A percentile compares a stretch with the other conserved stretches of the same genome.
Conservation (phyloP, 2,113 vertebrate species). For the Salminus brasiliensis region DNA sequence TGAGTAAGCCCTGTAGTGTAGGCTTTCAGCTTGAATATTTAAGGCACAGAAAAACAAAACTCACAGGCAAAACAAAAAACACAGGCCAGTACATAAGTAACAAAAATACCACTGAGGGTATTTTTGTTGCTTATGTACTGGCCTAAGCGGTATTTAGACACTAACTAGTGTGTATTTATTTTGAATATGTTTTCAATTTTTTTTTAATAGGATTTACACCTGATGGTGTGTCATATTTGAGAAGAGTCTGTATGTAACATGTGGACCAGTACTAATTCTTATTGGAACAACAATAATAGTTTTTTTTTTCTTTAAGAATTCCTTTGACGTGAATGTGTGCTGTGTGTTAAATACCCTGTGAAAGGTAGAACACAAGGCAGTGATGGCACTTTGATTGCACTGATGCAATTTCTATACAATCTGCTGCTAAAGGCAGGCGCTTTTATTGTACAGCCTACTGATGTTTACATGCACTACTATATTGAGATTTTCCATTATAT, state of each 20-base stretch:
- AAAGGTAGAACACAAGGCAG: neutral
- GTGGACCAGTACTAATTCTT: neutral
- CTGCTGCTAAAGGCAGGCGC: neutral
- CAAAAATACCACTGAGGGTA: neutral
- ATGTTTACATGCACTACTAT: neutral
- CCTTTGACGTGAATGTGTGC: neutral
- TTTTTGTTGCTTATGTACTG: neutral
- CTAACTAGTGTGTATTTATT: neutral
- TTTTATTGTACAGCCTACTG: neutral
- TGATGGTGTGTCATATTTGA: too few species aligned
- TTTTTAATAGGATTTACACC: too few species aligned
- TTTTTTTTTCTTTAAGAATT: neutral
- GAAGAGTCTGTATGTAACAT: neutral
- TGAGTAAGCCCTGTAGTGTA: neutral
- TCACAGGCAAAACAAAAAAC: too few species aligned
- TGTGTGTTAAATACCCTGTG: neutral
- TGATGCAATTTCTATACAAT: neutral
- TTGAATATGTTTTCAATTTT: too few species aligned
- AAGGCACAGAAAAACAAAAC: neutral
- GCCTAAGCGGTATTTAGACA: neutral
- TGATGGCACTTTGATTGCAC: neutral
- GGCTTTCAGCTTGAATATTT: neutral
- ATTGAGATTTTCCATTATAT: neutral
- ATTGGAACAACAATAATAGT: neutral
- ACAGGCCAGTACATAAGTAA: too few species aligned